Evolutionary conservation across 2,113 vertebrate species (phyloP).

Genomic region (Urocolius indicus): DNA sequence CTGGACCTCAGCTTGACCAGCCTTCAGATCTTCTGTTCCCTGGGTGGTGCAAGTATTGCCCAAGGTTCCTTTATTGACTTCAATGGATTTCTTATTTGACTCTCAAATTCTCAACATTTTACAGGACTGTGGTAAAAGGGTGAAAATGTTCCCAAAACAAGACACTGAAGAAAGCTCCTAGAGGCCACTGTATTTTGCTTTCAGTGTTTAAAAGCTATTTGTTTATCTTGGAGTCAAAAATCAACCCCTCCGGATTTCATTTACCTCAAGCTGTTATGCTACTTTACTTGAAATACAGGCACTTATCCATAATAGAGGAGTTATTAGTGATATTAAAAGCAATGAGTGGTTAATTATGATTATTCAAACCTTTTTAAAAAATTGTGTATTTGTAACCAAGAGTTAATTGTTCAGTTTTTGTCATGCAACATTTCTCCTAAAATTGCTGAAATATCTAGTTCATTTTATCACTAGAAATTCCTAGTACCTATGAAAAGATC

Average conservation of each 20-base stretch:
- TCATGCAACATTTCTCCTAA: not conserved
- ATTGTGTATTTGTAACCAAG: not conserved
- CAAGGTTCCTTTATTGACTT: not conserved
- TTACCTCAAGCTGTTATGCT: not conserved
- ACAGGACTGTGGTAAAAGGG: fast-evolving
- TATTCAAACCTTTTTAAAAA: not conserved
- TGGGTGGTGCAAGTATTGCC: not conserved
- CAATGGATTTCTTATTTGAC: not conserved
- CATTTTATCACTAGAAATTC: not conserved
- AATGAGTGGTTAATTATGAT: not conserved
- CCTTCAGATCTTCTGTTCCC: not conserved
- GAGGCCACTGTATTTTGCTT: not conserved
- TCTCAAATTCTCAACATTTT: not conserved
- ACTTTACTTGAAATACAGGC: not conserved
- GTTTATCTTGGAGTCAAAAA: not conserved
- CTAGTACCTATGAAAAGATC: not conserved
- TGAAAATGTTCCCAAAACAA: not conserved
- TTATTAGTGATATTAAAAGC: not conserved
- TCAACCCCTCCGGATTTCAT: not conserved
- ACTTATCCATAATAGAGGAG: not conserved
- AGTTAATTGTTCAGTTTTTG: not conserved
- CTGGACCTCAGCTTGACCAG: not conserved
- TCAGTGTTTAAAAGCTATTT: not conserved
- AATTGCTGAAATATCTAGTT: not conserved
- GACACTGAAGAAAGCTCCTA: not conserved